Percentiles rank a stretch among this genome's conserved stretches.
Conservation (phyloP, 1,140 invertebrate species). For the Scaptomyza graminum region DNA sequence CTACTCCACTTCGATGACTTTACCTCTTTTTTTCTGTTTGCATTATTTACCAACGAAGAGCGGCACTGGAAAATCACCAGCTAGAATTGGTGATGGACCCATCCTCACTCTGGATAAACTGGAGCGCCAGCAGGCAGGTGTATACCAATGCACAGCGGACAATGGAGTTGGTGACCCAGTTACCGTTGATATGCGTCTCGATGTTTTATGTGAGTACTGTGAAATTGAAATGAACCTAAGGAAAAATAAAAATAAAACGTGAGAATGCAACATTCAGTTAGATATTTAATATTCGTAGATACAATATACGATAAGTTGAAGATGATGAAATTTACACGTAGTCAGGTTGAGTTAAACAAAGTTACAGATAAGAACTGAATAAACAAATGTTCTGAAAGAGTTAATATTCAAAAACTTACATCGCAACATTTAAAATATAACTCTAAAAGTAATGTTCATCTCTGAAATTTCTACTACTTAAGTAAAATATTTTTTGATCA, state of each 20-base stretch:
- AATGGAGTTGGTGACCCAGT: constrained; percentile 88
- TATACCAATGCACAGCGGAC: constrained; percentile 88
- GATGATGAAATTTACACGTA: no score
- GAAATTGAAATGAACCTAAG: background rate
- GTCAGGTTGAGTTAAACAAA: no score
- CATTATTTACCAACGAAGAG: constrained; percentile 54
- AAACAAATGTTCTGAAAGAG: no score
- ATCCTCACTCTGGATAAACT: constrained; percentile 87
- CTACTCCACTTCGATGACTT: constrained; percentile 47
- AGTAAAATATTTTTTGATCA: no score
- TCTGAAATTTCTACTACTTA: no score
- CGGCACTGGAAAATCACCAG: constrained; percentile 77
- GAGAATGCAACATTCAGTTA: background rate
- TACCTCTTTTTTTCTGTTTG: constrained; percentile 36
- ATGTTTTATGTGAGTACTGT: constrained; percentile 86
- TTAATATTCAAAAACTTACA: no score
- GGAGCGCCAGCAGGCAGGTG: constrained; percentile 87
- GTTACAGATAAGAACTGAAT: no score
- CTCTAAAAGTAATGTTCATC: no score
- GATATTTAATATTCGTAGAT: no score
- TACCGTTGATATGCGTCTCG: constrained; percentile 86
- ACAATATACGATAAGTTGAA: no score
- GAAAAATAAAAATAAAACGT: background rate
- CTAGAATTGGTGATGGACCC: constrained; percentile 86
- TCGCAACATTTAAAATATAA: no score